Evolutionary conservation across 2,113 vertebrate species (phyloP), one percentile per base, ranked within the genome.

Genomic region (Vireo altiloquus): DNA sequence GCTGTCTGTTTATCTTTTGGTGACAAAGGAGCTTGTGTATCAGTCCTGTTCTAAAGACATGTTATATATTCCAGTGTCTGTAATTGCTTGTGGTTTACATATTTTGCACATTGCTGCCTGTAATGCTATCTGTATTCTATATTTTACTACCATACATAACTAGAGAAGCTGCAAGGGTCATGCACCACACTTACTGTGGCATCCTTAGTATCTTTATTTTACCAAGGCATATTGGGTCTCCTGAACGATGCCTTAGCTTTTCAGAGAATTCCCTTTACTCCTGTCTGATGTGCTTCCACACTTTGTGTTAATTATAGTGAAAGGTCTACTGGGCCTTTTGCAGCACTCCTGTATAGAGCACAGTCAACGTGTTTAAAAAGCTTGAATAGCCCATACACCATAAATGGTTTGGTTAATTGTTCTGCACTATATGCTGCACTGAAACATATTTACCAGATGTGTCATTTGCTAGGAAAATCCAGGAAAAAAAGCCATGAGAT

Each of bases 401-500:
- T n/a, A 53, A 87, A 69, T 19, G 1, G 4, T 46, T 87, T 75
- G 9, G 4, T 57, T 78, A 78, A 53, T 46, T 87, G 1, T 70
- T 87, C 20, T 42, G 15, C 31, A 53, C 10, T 15, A 28, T 28
- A 11, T 53, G 28, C 10, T 82, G 25, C 5, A 76, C 22, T 59
- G 54, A 75, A 31, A 40, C 7, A 13, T 81, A 61, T 57, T 87
- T 82, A 61, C 15, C 33, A 54, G n/a, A 24, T 49, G 6, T 31
- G 6, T 52, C 2, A 56, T 50, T 74, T 65, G 25, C 52, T 52
- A 68, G 35, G 35, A 75, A 88, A 82, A 89, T 44, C 7, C 4
- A 52, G 42, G 23, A 8, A 44, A 59, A 47, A 4, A 10, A 13
- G 12, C 2, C 3, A n/a, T 4, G 6, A 61, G 1, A 2, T 78